phyloP scores from a whole-genome alignment of 2,113 vertebrate species.

The Poecilia latipinna region DNA sequence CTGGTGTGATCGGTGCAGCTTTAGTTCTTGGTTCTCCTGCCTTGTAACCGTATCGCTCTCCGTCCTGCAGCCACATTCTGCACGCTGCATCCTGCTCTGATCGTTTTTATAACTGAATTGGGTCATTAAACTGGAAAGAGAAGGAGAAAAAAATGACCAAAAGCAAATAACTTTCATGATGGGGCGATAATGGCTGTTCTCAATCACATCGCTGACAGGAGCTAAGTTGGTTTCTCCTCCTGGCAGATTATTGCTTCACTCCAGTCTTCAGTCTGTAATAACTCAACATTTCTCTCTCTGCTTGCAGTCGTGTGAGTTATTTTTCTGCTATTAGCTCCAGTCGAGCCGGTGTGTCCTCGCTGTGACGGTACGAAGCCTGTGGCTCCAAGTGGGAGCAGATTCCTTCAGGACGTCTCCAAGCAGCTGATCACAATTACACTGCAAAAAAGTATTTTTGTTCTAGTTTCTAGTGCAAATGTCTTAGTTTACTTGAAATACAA shows the following conservation, averaged over 20 bases:
- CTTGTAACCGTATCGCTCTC: too few species aligned
- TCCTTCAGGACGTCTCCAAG: not conserved
- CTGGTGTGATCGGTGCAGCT: too few species aligned
- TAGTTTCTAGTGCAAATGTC: too few species aligned
- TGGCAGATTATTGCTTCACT: conserved; percentile 33
- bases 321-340: conserved; percentile 4
- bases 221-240: conserved; percentile 35
- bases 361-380: conserved; percentile 12
- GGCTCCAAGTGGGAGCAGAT: conserved; percentile 11
- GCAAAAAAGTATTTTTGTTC: too few species aligned
- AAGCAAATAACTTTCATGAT: conserved; percentile 49
- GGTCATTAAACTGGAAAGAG: conserved; percentile 26
- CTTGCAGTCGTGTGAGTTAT: not conserved
- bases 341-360: not conserved
- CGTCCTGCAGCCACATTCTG: not conserved
- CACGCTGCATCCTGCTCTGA: not conserved
- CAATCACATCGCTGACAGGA: conserved; percentile 8
- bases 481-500: too few species aligned
- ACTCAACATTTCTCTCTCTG: not conserved
- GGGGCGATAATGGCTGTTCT: conserved; percentile 19
- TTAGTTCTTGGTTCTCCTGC: too few species aligned
- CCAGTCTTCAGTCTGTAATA: not conserved
- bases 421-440: conserved; percentile 37
- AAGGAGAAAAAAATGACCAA: conserved; percentile 42
- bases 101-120: not conserved